A percentile compares a stretch with the other conserved stretches of the same genome.
Evolutionary conservation across 2,113 vertebrate genomes (phyloP).

Genomic region (Oryzias javanicus): DNA sequence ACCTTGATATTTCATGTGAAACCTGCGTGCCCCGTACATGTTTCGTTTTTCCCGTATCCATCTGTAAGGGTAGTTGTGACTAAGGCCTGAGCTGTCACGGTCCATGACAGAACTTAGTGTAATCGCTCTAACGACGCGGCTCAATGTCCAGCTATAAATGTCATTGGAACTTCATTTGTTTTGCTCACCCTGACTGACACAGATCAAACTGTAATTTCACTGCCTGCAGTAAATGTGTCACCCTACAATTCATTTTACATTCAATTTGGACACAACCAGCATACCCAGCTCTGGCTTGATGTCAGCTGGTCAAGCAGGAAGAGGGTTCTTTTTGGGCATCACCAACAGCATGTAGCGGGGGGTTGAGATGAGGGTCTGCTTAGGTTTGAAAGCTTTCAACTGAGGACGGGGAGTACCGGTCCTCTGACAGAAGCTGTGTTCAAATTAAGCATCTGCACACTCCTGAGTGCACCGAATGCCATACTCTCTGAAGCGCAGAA

Average conservation of each 20-base stretch:
- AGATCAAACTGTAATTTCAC: neutral
- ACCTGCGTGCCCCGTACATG: too few species aligned
- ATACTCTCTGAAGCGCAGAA: too few species aligned
- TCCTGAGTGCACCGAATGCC: too few species aligned
- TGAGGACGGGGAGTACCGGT: slow-evolving; percentile 46
- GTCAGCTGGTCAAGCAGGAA: slow-evolving; percentile 4
- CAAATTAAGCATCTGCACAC: too few species aligned
- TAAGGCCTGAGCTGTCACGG: neutral
- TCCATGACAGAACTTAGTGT: neutral
- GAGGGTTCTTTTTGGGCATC: slow-evolving; percentile 19
- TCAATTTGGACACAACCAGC: slow-evolving; percentile 23
- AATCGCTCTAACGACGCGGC: neutral
- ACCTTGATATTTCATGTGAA: too few species aligned
- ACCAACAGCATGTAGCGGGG: slow-evolving; percentile 38
- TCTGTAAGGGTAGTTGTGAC: too few species aligned
- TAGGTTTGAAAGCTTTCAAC: slow-evolving; percentile 34
- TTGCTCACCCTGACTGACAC: neutral
- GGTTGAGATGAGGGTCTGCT: slow-evolving; percentile 27
- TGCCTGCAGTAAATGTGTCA: neutral
- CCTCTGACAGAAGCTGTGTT: slow-evolving; percentile 17
- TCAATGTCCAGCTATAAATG: neutral
- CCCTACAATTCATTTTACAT: neutral
- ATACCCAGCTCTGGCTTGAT: slow-evolving; percentile 21
- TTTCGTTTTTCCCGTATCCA: too few species aligned
- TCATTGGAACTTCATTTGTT: neutral